Conservation (phyloP, 2,888 invertebrate genomes). For the Trisateles emortualis region DNA sequence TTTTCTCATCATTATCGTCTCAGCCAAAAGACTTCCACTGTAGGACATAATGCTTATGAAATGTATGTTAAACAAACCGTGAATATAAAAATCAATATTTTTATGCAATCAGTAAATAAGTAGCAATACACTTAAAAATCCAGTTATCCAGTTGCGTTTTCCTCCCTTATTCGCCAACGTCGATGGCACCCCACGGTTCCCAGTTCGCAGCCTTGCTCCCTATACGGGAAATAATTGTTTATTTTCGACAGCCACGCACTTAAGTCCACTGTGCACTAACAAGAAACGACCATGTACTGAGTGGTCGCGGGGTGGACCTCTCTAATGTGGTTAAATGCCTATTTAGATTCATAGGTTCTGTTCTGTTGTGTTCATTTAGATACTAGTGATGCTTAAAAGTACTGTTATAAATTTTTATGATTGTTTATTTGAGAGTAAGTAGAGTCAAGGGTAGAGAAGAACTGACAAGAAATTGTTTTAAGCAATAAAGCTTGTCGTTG, state of each 20-base stretch:
- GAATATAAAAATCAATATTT: too few relatives aligned
- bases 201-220: conserved; percentile 67
- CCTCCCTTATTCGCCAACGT: conserved; percentile 44
- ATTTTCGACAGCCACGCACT: conserved; percentile 78
- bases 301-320: conserved; percentile 52
- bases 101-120: too few relatives aligned
- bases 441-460: too few relatives aligned
- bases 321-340: conserved; percentile 43
- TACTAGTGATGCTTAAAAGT: too few relatives aligned
- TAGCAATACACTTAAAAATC: not conserved
- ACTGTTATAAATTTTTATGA: too few relatives aligned
- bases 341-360: conserved; percentile 45
- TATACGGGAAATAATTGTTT: conserved; percentile 83
- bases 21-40: too few relatives aligned
- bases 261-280: conserved; percentile 62
- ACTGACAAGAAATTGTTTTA: too few relatives aligned
- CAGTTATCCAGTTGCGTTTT: conserved; percentile 21
- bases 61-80: too few relatives aligned
- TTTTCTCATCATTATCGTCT: too few relatives aligned
- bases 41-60: too few relatives aligned
- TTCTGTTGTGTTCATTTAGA: not conserved
- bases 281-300: conserved; percentile 62
- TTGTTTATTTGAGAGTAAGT: too few relatives aligned
- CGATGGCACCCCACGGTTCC: conserved; percentile 65
- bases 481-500: too few relatives aligned